These are phyloP conservation scores for Schmidtea mediterranea DNA, from an alignment of 1,140 invertebrate species.

Conservation along the genomic window DNA sequence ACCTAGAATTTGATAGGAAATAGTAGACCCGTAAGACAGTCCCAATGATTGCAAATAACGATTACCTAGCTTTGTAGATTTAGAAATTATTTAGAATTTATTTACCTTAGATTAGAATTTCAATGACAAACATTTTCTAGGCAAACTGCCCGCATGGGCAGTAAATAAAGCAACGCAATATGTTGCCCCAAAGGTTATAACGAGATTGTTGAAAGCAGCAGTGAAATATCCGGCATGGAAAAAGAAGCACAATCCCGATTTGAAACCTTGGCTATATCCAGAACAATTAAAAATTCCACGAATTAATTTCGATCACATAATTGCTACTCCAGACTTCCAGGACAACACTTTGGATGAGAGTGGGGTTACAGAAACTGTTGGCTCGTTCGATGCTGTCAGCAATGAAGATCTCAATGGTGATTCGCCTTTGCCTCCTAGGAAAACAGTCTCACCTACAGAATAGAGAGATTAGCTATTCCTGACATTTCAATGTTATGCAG, in stretches of 20 bases:
- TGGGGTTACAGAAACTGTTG: constrained; percentile 5
- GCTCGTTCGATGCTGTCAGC: background rate
- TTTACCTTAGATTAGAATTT: no score
- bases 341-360: constrained; percentile 7
- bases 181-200: constrained; percentile 51
- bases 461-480: no score
- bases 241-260: constrained; percentile 39
- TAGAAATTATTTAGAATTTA: no score
- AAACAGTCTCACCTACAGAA: no score
- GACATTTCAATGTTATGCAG: no score
- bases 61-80: no score
- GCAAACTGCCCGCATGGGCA: constrained; percentile 52
- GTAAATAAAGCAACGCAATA: constrained; percentile 62
- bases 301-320: constrained; percentile 23
- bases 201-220: constrained; percentile 50
- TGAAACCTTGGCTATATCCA: constrained; percentile 56
- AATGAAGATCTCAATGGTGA: background rate
- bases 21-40: no score
- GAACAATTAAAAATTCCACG: constrained; percentile 44
- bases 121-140: no score
- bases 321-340: constrained; percentile 1
- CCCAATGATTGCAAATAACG: no score
- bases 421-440: no score
- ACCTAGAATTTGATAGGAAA: no score
- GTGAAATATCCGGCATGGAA: constrained; percentile 51